These are phyloP conservation scores for Dynastes tityus DNA, from an alignment of 2,888 invertebrate species.

Conservation along the genomic window DNA sequence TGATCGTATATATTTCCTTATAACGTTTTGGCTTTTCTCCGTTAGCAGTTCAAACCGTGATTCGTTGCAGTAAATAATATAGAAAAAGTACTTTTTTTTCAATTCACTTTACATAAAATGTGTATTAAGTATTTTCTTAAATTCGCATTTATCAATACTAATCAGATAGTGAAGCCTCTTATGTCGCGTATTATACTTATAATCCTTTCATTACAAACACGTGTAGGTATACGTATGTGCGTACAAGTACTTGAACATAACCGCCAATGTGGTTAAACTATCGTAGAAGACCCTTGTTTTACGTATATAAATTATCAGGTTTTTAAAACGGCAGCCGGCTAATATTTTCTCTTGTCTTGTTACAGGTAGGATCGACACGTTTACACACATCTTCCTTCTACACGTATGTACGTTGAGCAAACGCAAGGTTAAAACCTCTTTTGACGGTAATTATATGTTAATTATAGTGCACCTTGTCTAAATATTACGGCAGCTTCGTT, in stretches of 20 bases:
- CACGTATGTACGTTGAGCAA: slow-evolving; percentile 22
- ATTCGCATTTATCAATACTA: too few relatives aligned
- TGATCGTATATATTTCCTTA: too few relatives aligned
- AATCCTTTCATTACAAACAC: too few relatives aligned
- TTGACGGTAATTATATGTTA: slow-evolving; percentile 40
- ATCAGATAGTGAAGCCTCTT: too few relatives aligned
- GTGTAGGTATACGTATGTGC: background rate
- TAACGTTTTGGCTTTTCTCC: too few relatives aligned
- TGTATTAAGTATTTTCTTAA: too few relatives aligned
- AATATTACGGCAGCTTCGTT: slow-evolving; percentile 15
- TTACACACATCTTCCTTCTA: slow-evolving; percentile 31
- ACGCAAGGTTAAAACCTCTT: slow-evolving; percentile 23
- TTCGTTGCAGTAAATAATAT: too few relatives aligned
- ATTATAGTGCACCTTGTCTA: slow-evolving; percentile 18
- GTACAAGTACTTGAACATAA: background rate
- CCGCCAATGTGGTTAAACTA: slow-evolving; percentile 9
- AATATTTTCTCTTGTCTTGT: slow-evolving; percentile 45
- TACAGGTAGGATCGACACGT: slow-evolving; percentile 46
- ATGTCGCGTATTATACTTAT: too few relatives aligned
- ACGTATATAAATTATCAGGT: slow-evolving; percentile 40
- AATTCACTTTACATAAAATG: too few relatives aligned
- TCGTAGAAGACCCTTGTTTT: slow-evolving; percentile 30
- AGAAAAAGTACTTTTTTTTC: too few relatives aligned
- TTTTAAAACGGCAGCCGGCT: slow-evolving; percentile 41
- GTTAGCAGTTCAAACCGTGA: too few relatives aligned